Base-by-base conservation (phyloP, 2,888 invertebrate genomes). In the Caenorhabditis sp. region DNA sequence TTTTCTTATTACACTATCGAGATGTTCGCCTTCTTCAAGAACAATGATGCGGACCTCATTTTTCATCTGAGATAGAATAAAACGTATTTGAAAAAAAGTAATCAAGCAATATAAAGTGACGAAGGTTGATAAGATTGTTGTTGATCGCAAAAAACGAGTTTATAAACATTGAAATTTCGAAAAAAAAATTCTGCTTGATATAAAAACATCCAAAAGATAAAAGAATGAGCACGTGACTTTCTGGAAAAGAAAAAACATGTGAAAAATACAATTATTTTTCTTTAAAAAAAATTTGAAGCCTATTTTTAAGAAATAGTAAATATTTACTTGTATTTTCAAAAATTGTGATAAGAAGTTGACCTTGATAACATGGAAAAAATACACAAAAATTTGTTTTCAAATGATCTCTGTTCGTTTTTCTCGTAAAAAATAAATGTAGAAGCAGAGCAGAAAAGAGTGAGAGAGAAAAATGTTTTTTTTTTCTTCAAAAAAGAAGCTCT, bases 11-110 rank as follows among this genome's bases (percentile, higher is more conserved):
- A 78, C 73, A 67, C 78, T 79, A 20, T 84, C 84, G 43, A 84
- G 68, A 63, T 83, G 79, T 56, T 84, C 77, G 20, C 80, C 85
- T 1, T 75, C 72, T 57, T 86, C 84, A 31, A 86, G 76, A 17
- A 82, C 79, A 58, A 86, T 83, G 20, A 80, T 77, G 27, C 82
- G 65, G 60, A 77, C 53, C 21, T 71, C 27, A 20, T 56, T 31
- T 17, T 38, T 52, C 67, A 68, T 66, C 57, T 58, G 25, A 8
- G 36, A 58, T 27, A 27, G 8, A 23, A 52, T 8, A 26, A 14
- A 31, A 31, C 31, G 26, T 26, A 4, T 56, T 10, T 3, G 17
- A 56, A 56, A 53, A 53, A 23, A 56, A 26, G 26, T 14, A 56
- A 56, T 26, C 25, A 56, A 56, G 8, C 25, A 53, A 7, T 53